Evolutionary conservation across 2,888 invertebrate species (phyloP), one percentile per base, ranked within the genome.

Genomic region (Chydorus sphaericus): DNA sequence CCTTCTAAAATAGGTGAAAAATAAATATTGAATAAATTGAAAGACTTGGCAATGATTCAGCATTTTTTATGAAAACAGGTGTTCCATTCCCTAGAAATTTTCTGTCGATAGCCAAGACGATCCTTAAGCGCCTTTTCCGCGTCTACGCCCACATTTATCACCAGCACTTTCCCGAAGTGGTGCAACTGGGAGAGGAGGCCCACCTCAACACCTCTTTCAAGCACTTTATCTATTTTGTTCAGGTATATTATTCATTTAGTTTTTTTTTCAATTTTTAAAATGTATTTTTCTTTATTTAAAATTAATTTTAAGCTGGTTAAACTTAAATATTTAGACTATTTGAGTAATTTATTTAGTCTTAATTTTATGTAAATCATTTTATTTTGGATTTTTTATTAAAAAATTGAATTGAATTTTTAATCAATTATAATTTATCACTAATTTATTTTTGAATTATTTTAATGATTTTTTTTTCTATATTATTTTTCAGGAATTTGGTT

Each of bases 71-170:
- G 59, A 57, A 67, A 69, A 11, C 65, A 84, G 93, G 96, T 65
- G 93, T 96, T 65, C 94, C 94, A 61, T 97, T 97, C 74, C 96
- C 96, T 58, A 93, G 92, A 75, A 96, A 96, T 74, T 97, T 97
- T 74, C 79, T 90, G 62, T 79, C 85, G 60, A 93, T 93, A 73
- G 96, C 97, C 59, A 96, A 97, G 76, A 97, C 94, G 62, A 98
- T 98, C 70, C 75, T 98, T 66, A 97, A 97, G 74, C 81, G 98
- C 61, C 76, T 99, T 69, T 98, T 98, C 74, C 82, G 98, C 67
- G 96, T 98, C 59, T 98, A 98, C 73, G 98, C 98, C 54, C 98
- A 98, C 74, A 94, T 98, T 68, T 98, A 99, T 74, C 96, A 98
- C 75, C 94, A 96, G 70, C 98, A 99, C 76, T 97, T 98, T 73